Base-by-base conservation (phyloP, 2,888 invertebrate genomes). In the Pseudanteris insignis region DNA sequence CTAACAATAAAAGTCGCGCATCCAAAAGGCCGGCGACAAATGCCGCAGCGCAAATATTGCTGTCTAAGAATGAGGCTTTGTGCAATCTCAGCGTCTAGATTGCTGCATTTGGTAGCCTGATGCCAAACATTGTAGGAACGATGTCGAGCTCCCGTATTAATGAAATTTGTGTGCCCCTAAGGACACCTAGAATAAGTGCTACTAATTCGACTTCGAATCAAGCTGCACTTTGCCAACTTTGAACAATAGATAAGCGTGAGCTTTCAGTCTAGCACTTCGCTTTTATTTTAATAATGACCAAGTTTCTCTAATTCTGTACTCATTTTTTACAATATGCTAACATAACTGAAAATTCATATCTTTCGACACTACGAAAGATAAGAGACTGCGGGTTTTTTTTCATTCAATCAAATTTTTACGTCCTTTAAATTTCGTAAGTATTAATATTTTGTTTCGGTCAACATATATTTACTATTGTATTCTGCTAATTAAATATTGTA, bases 141-240 rank as follows among this genome's bases (percentile, higher is more conserved):
- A 57, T 63, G 63, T 25, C 63, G 59, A 59, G 63, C 63, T 63
- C 53, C 63, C 48, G 63, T 59, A 50, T 63, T 59, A 59, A 59
- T 59, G 59, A 54, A 63, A 41, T 63, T 63, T 48, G 50, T 50
- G 38, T 59, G 55, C 55, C 46, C 37, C 54, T 59, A 53, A 58
- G 46, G 54, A 63, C 38, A 63, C 63, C 59, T 50, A 63, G 63
- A 63, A 63, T 59, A 59, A 63, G 51, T 55, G 38, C 59, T 46
- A 47, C 63, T 36, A 59, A 63, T 59, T 59, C 55, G 59, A 59
- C 63, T 55, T 38, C 54, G 59, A 63, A 59, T 59, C 41, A 29
- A 43, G 59, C 63, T 59, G 29, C 53, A 36, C 63, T 63, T 55
- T 63, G 63, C 63, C 63, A 63, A 63, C 32, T 54, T 54, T 13